phyloP scores from a whole-genome alignment of 2,888 invertebrate genomes.

The Tribolium freemani region DNA sequence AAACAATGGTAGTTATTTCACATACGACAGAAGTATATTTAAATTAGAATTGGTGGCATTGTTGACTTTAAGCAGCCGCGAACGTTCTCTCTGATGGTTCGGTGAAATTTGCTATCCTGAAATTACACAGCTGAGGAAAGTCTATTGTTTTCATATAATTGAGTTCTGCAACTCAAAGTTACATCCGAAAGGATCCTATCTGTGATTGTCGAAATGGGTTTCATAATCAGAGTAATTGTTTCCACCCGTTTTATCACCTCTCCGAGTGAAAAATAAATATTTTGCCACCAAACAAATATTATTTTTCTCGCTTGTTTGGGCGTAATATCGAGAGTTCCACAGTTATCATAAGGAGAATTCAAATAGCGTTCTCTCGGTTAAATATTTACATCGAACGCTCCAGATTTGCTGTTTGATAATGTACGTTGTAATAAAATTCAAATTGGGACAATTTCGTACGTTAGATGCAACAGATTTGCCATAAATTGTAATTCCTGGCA shows the following conservation, averaged over 20 bases:
- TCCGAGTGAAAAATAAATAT: constrained; percentile 29
- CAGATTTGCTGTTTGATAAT: background rate
- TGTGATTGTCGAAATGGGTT: constrained; percentile 32
- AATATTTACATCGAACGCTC: background rate
- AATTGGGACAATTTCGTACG: background rate
- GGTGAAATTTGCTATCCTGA: constrained; percentile 31
- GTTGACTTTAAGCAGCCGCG: constrained; percentile 38
- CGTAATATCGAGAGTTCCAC: constrained; percentile 1
- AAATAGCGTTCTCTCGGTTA: constrained; percentile 6
- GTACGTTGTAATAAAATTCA: background rate
- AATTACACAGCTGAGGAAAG: constrained; percentile 39
- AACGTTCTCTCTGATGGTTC: constrained; percentile 25
- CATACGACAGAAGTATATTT: constrained; percentile 40
- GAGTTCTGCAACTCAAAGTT: constrained; percentile 39
- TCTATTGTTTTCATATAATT: constrained; percentile 43
- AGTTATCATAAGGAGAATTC: constrained; percentile 4
- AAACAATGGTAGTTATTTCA: constrained; percentile 37
- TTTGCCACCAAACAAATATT: constrained; percentile 22
- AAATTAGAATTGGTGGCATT: constrained; percentile 39
- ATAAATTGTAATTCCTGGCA: constrained; percentile 26
- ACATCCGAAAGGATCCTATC: constrained; percentile 23
- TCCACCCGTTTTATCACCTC: constrained; percentile 25
- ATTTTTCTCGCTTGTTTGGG: background rate
- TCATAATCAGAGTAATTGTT: constrained; percentile 33
- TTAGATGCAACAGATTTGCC: constrained; percentile 18